Evolutionary conservation across 2,888 invertebrate genomes (phyloP), one percentile per base, ranked within the genome.

Genomic region (Ectobius pallidus): DNA sequence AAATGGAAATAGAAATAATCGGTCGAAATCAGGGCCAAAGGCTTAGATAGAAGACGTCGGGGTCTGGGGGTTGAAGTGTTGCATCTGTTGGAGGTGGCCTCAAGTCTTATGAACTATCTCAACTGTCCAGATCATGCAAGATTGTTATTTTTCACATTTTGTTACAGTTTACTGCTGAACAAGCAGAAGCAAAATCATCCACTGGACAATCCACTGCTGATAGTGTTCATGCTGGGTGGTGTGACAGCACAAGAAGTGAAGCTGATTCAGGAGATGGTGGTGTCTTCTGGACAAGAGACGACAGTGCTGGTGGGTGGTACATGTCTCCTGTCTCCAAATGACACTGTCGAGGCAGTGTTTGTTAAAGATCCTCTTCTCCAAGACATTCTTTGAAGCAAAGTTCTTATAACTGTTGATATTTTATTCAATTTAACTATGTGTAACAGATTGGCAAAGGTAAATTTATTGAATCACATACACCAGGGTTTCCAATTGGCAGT

Each of bases 151-250:
- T 20, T 16, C 16, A 52, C 18, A 52, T 9, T 52, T 34, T 34
- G 34, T 80, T 81, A n/a, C 83, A 91, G 91, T 77, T 87, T 90
- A 65, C 84, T 91, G 70, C 86, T 85, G 77, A 85, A 84, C 70
- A 84, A 85, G 71, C 76, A 85, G 20, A 86, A 81, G 55, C 84
- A 82, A 73, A 81, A 83, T n/a, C 88, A 90, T 74, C 91, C 91
- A 0, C 81, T 87, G 16, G 90, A 91, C 79, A 89, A 88, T 78
- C 86, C 88, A 0, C 85, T 87, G 30, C 84, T 91, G 71, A 86
- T 92, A 22, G 80, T 92, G 16, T 91, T 88, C 78, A 85, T 91
- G 9, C 81, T 91, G 14, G 91, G 92, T 7, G 91, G 91, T 7
- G 82, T 91, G 2, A 89, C 90, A 0, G 86, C 87, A 0, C 88